Conservation (phyloP, 2,888 invertebrate genomes). For the Autographa gamma region DNA sequence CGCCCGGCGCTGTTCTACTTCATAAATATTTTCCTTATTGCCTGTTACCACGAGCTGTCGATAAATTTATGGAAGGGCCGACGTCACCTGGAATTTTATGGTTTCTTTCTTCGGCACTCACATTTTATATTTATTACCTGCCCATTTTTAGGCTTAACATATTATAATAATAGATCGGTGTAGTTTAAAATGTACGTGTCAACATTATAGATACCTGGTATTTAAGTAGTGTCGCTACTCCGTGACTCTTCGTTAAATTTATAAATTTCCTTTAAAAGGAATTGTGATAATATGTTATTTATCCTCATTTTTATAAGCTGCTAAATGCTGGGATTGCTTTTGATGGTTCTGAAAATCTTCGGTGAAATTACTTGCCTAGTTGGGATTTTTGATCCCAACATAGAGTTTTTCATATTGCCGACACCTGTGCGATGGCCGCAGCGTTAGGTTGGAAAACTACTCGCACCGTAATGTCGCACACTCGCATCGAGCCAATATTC, state of each 20-base stretch:
- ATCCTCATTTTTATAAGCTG: neutral
- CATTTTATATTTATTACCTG: slow-evolving; percentile 76
- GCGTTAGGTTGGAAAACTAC: slow-evolving; percentile 73
- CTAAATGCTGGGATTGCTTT: neutral
- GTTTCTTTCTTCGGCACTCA: slow-evolving; percentile 79
- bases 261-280: neutral
- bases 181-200: slow-evolving; percentile 12
- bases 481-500: slow-evolving; percentile 77
- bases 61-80: slow-evolving; percentile 87
- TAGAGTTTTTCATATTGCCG: slow-evolving; percentile 81
- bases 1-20: slow-evolving; percentile 78
- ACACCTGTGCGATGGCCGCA: slow-evolving; percentile 82
- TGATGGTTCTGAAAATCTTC: slow-evolving; percentile 28
- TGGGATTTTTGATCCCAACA: slow-evolving; percentile 71
- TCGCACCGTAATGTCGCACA: slow-evolving; percentile 78
- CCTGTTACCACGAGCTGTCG: slow-evolving; percentile 87
- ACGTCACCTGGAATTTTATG: slow-evolving; percentile 87
- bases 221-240: neutral
- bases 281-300: neutral
- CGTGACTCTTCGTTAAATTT: neutral
- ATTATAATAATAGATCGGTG: slow-evolving; percentile 23
- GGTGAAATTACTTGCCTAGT: slow-evolving; percentile 58
- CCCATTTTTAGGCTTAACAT: slow-evolving; percentile 47
- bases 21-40: slow-evolving; percentile 88
- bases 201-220: neutral